Conservation (phyloP, 1,140 invertebrate species). For the Drosophila equinoxialis region DNA sequence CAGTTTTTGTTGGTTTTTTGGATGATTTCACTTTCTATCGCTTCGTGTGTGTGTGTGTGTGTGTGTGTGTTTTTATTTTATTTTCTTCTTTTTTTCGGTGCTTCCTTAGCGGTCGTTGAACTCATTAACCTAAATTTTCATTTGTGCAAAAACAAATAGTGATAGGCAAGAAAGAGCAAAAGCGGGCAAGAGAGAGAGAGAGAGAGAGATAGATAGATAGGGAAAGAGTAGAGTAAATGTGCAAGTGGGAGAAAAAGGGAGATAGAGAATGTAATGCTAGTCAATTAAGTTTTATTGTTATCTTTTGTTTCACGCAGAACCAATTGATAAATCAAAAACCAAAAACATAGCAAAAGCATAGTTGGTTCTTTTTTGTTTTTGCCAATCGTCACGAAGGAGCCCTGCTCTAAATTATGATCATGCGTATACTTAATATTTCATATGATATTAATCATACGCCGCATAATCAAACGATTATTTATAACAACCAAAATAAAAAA, state of each 20-base stretch:
- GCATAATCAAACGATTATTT: slow-evolving; percentile 32
- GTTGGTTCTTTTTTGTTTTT: not conserved
- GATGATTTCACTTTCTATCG: slow-evolving; percentile 63
- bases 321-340: slow-evolving; percentile 14
- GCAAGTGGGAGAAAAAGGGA: not conserved
- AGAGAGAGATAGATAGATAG: not conserved
- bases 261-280: slow-evolving; percentile 20
- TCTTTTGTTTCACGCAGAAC: slow-evolving; percentile 21
- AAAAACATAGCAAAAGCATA: not conserved
- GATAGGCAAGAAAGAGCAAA: slow-evolving; percentile 19
- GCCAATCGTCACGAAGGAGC: not conserved
- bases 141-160: slow-evolving; percentile 52
- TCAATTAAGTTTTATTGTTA: slow-evolving; percentile 33
- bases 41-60: slow-evolving; percentile 12
- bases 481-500: slow-evolving; percentile 1
- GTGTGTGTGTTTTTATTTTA: slow-evolving; percentile 21
- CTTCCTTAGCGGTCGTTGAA: slow-evolving; percentile 72
- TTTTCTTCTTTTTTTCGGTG: slow-evolving; percentile 53
- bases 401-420: slow-evolving; percentile 5
- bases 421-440: slow-evolving; percentile 47
- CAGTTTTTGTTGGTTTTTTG: not conserved
- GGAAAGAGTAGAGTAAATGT: not conserved
- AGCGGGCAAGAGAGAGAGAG: not conserved
- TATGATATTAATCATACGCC: slow-evolving; percentile 40
- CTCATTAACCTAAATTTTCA: slow-evolving; percentile 75